Base-by-base conservation (phyloP, 1,140 invertebrate genomes). In the Hermatobates lingyangjiaoensis region DNA sequence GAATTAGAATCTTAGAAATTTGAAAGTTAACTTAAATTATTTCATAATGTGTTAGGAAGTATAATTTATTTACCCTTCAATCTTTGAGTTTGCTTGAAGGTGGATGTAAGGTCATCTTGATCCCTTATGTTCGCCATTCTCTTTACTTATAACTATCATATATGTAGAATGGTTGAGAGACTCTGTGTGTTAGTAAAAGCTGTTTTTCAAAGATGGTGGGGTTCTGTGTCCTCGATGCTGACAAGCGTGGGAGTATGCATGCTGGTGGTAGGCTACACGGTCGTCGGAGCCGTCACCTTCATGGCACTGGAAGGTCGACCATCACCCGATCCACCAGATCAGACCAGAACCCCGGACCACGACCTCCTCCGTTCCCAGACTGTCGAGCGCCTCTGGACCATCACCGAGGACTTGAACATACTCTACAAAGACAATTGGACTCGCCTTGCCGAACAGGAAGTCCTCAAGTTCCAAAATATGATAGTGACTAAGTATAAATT, bases 391-490 rank as follows among this genome's bases (percentile, higher is more conserved):
- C 68, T 94, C 26, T 95, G 91, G 91, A 85, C 85, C 44, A 89
- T 94, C 56, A 94, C 91, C 0, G 86, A 92, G 65, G 82, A 87
- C 62, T 73, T 95, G 15, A 94, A 94, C 62, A 90, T 94, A 55
- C 68, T 95, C 14, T 92, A 94, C 64, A 85, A 87, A 59, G 86
- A 91, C 57, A 94, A 95, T 66, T 95, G 89, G 90, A 94, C 89
- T 1, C 74, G 81, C 52, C 60, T 90, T 53, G 79, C 84, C 21
- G 75, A 83, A 27, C 76, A 82, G 55, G 86, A 93, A 64, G 78
- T 93, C 51, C 74, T 87, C 63, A 75, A 82, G 48, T 93, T 93
- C 63, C 87, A 92, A 65, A 74, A 79, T 55, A 73, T 70, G 42
- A 63, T 79, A 45, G 69, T 79, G 20, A 58, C 63, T 25, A 61